Evolutionary conservation across 2,113 vertebrate genomes (phyloP).

Genomic region (Silurus meridionalis): DNA sequence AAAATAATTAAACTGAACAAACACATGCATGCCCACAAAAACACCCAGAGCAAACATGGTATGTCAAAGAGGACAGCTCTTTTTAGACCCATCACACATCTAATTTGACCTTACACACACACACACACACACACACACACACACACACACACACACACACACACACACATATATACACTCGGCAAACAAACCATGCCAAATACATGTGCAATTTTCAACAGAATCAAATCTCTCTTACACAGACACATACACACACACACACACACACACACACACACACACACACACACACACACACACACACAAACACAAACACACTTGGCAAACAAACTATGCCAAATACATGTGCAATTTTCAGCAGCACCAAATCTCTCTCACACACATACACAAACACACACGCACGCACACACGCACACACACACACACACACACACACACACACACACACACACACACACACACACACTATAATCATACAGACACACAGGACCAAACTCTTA

Average conservation of each 20-base stretch:
- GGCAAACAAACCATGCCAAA: not conserved
- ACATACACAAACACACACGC: not conserved
- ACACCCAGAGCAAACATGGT: constrained; percentile 22
- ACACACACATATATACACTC: constrained; percentile 1
- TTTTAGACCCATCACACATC: constrained; percentile 26
- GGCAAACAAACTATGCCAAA: not conserved
- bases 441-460: not conserved
- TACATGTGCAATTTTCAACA: no score
- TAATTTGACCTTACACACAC: constrained; percentile 29
- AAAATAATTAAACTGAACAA: constrained; percentile 45
- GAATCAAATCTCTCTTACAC: no score
- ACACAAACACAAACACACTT: no score
- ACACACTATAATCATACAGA: not conserved
- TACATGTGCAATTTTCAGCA: constrained; percentile 1
- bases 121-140: constrained; percentile 18
- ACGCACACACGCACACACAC: constrained; percentile 9
- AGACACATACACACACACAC: no score
- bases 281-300: no score
- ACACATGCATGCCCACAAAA: constrained; percentile 26
- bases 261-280: no score
- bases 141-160: constrained; percentile 18
- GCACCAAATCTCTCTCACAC: not conserved
- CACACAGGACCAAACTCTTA: not conserved
- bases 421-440: not conserved
- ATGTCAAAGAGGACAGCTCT: constrained; percentile 29